These are phyloP conservation scores for Microtus oregoni DNA, from an alignment of 2,113 vertebrate genomes.

Conservation along the genomic window DNA sequence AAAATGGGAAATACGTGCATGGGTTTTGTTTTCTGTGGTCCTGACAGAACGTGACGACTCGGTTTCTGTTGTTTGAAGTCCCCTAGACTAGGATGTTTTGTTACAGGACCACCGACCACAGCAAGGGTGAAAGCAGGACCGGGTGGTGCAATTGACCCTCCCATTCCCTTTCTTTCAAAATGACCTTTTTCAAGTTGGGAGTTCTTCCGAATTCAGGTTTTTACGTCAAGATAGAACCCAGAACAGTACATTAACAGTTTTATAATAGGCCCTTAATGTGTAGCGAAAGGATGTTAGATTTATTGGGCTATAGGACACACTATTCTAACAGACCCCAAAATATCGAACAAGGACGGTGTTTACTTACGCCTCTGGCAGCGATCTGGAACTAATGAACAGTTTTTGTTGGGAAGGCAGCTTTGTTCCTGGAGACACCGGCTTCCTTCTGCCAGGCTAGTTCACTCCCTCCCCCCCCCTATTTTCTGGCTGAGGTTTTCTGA, in stretches of 20 bases:
- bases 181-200: neutral
- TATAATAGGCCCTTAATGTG: neutral
- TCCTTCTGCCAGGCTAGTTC: neutral
- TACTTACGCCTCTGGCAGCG: neutral
- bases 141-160: neutral
- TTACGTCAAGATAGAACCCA: neutral
- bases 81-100: neutral
- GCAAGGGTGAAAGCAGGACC: neutral
- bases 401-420: neutral
- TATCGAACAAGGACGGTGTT: neutral
- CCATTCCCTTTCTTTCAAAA: constrained; percentile 21
- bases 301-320: constrained; percentile 2
- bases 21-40: neutral
- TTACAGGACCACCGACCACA: neutral
- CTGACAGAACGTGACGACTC: too few relatives aligned
- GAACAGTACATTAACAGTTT: neutral
- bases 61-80: neutral
- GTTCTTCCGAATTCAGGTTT: neutral
- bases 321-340: neutral
- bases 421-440: neutral
- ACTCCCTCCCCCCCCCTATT: neutral
- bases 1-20: neutral
- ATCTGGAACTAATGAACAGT: neutral
- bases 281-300: neutral
- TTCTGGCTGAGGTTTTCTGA: neutral